Percentiles rank a stretch among this genome's conserved stretches.
Evolutionary conservation across 2,888 invertebrate genomes (phyloP).

Genomic region (Drosophila niveifrons): DNA sequence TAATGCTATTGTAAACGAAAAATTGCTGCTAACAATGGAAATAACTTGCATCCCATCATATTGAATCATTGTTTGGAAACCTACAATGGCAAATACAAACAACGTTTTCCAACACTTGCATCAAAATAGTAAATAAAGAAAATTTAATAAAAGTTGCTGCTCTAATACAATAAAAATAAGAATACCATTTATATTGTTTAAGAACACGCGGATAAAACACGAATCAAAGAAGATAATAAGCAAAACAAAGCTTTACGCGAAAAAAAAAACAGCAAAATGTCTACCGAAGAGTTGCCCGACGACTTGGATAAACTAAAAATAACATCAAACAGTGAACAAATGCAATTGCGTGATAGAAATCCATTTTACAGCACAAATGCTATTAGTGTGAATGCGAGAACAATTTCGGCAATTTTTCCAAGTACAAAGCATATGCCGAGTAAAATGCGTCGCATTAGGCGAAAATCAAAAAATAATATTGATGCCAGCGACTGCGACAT

Average conservation of each 20-base stretch:
- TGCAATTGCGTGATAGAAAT: conserved; percentile 70
- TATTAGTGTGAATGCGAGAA: conserved; percentile 2
- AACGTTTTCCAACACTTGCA: conserved; percentile 38
- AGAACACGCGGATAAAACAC: neutral
- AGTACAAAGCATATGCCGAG: conserved; percentile 51
- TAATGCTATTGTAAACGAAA: neutral
- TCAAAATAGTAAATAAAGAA: conserved; percentile 50
- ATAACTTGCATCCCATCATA: neutral
- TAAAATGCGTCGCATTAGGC: conserved; percentile 67
- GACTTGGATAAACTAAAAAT: conserved; percentile 87
- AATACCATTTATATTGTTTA: neutral
- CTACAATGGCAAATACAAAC: neutral
- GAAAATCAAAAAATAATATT: conserved; percentile 77
- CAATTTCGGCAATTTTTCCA: conserved; percentile 12
- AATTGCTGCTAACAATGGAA: conserved; percentile 21
- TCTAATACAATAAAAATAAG: conserved; percentile 19
- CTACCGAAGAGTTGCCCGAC: conserved; percentile 86
- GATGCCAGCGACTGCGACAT: conserved; percentile 71
- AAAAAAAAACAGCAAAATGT: conserved; percentile 53
- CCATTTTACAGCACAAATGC: conserved; percentile 73
- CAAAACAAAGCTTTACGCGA: neutral
- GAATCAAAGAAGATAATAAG: neutral
- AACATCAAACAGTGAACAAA: conserved; percentile 84
- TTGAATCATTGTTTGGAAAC: conserved; percentile 16
- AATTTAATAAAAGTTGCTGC: conserved; percentile 26